phyloP scores from a whole-genome alignment of 2,888 invertebrate genomes.

The Argyra leucocephala region DNA sequence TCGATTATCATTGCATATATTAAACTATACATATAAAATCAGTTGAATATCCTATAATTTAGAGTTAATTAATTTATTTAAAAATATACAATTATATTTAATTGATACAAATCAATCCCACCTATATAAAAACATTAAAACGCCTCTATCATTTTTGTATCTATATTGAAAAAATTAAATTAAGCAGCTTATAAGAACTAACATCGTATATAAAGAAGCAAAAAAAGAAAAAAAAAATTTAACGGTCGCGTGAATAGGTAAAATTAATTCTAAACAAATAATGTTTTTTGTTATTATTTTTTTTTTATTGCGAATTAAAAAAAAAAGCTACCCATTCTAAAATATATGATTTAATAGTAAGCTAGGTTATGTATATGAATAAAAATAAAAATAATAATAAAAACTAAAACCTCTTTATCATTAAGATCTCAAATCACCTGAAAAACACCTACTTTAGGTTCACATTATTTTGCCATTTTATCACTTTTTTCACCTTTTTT shows the following conservation, averaged over 20 bases:
- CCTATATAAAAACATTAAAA: neutral
- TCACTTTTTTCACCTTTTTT: neutral
- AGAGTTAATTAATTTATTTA: neutral
- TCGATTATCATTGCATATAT: too few species aligned
- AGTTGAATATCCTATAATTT: too few species aligned
- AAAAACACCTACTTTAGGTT: slow-evolving; percentile 1
- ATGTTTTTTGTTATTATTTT: neutral
- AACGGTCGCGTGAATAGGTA: slow-evolving; percentile 6
- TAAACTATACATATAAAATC: too few species aligned
- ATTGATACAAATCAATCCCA: slow-evolving; percentile 6
- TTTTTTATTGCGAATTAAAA: too few species aligned
- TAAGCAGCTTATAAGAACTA: neutral
- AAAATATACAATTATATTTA: slow-evolving; percentile 1
- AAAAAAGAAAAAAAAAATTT: neutral
- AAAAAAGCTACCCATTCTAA: too few species aligned
- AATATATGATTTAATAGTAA: too few species aligned
- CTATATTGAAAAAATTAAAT: too few species aligned
- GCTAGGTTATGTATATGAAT: neutral
- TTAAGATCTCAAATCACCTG: neutral
- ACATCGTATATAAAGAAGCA: too few species aligned
- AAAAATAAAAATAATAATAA: neutral
- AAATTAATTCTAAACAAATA: slow-evolving; percentile 1
- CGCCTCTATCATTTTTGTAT: too few species aligned
- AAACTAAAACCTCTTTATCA: neutral
- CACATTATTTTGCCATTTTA: neutral